phyloP scores from a whole-genome alignment of 1,140 invertebrate species.

The Theocolax elegans region DNA sequence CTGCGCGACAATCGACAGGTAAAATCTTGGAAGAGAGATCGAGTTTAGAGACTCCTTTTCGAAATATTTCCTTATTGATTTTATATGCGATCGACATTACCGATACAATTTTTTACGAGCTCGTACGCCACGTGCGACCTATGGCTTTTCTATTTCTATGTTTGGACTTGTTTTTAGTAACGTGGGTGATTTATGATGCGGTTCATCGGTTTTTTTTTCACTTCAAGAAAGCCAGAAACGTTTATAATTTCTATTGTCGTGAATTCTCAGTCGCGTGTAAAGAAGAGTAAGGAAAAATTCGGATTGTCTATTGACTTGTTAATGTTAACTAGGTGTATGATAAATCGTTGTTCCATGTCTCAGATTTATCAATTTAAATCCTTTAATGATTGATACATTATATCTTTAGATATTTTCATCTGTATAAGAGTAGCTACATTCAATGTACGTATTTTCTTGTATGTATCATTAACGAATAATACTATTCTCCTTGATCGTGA shows the following conservation, averaged over 20 bases:
- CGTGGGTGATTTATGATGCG: slow-evolving; percentile 40
- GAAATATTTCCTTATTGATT: neutral
- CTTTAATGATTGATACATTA: no score
- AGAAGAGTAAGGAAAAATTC: neutral
- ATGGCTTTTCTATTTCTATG: slow-evolving; percentile 20
- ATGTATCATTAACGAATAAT: no score
- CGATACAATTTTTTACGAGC: slow-evolving; percentile 24
- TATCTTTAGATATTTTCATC: no score
- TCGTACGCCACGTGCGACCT: neutral
- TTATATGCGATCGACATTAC: slow-evolving; percentile 31
- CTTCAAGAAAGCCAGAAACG: neutral
- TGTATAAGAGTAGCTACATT: no score
- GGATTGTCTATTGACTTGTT: slow-evolving; percentile 15
- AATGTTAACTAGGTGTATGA: no score
- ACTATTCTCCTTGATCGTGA: no score
- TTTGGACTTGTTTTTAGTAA: slow-evolving; percentile 44
- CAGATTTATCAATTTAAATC: no score
- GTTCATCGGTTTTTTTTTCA: neutral
- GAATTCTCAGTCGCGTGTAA: neutral
- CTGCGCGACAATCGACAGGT: no score
- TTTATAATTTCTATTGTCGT: slow-evolving; percentile 19
- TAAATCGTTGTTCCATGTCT: no score
- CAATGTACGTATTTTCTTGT: no score
- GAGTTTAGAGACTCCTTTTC: neutral
- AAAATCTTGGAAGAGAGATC: no score